Percentiles rank a stretch among this genome's conserved stretches.
phyloP scores from a whole-genome alignment of 2,113 vertebrate species.

The Ibidorhyncha struthersii region DNA sequence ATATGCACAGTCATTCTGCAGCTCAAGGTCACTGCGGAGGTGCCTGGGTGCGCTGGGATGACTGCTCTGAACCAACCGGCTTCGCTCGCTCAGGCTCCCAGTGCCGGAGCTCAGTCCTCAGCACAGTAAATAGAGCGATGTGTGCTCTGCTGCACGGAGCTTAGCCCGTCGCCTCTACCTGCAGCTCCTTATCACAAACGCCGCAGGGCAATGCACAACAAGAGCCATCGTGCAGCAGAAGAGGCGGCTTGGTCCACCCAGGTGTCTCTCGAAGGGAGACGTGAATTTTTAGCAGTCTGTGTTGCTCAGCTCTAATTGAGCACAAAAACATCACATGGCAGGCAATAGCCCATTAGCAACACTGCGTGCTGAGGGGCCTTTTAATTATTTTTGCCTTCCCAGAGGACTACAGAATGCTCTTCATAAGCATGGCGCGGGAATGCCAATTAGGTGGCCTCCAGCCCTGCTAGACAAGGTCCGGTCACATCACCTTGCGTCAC shows the following conservation, averaged over 20 bases:
- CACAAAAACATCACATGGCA: conserved; percentile 47
- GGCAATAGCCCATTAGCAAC: conserved; percentile 51
- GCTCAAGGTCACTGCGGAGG: not conserved
- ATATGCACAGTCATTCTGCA: conserved; percentile 14
- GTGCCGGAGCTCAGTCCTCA: not conserved
- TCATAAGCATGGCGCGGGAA: conserved; percentile 3
- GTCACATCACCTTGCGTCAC: conserved; percentile 66
- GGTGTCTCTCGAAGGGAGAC: not conserved
- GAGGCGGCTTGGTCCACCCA: not conserved
- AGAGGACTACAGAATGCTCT: conserved; percentile 46
- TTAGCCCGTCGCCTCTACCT: not conserved
- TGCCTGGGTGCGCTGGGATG: not conserved
- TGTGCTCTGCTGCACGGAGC: not conserved
- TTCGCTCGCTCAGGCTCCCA: not conserved
- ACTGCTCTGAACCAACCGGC: not conserved
- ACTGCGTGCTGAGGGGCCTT: conserved; percentile 52
- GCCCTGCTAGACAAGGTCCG: conserved; percentile 60
- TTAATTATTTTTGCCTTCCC: conserved; percentile 65
- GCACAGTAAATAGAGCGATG: not conserved
- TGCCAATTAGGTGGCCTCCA: conserved; percentile 68
- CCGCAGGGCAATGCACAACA: not conserved
- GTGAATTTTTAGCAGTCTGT: conserved; percentile 20
- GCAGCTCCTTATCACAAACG: not conserved
- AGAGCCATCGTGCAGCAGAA: not conserved
- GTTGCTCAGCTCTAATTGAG: conserved; percentile 27